Evolutionary conservation across 2,113 vertebrate species (phyloP), one percentile per base, ranked within the genome.

Genomic region (Pantherophis guttatus): DNA sequence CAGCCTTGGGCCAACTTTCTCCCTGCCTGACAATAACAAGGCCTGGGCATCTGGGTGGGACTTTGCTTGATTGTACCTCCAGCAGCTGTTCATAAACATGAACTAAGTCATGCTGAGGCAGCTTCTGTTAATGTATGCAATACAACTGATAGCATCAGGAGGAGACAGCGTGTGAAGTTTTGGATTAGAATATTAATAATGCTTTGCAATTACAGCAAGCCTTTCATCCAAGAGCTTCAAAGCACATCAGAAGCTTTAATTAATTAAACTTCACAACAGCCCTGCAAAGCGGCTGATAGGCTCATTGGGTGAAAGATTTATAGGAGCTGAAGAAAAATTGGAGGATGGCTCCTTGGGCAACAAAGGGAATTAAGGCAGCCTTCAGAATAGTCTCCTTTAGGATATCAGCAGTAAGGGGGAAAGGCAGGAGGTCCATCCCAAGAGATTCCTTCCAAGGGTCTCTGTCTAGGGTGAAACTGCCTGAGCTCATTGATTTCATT

Each of bases 191-290:
- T 92, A 96, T 96, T 94, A 96, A 96, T 97, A 96, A 94, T 92
- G 95, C 96, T 97, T 96, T 96, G 95, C 97, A 97, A 96, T 97
- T 96, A 95, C 92, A 93, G 94, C 93, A 95, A 88, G 96, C 94
- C 96, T 97, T 97, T 96, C 96, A 96, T 96, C 95, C 95, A 2
- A 94, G 90, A 95, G 96, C 95, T 97, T 98, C 97, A 97, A 97
- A 97, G 96, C 93, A 86, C 55, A 85, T 96, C 94, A 92, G 90
- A 97, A 96, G 97, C 96, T 94, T 96, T 97, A 94, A 95, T 96
- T 97, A 95, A 96, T 95, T 96, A 95, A 75, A 93, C 93, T 91
- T 91, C 92, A 94, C 94, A 94, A 94, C 95, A 92, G 24, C 87
- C 93, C 91, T 92, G 9, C 92, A 92, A 92, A 93, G 94, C 93